Evolutionary conservation across 2,888 invertebrate genomes (phyloP).

Genomic region (Listrodromus nycthemerus): DNA sequence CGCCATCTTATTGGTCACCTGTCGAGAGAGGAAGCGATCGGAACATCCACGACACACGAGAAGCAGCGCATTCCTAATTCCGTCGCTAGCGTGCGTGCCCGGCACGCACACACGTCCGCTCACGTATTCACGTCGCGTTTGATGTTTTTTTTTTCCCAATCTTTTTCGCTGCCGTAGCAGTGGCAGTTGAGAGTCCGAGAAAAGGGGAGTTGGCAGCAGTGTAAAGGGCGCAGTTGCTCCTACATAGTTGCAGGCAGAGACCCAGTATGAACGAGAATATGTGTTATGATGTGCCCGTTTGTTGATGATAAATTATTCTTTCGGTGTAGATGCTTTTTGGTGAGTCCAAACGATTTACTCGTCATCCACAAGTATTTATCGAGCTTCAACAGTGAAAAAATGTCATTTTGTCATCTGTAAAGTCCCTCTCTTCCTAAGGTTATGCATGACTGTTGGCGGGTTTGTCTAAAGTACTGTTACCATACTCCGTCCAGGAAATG

Average conservation of each 20-base stretch:
- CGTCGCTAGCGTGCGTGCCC: neutral
- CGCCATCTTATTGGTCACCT: slow-evolving; percentile 58
- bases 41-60: slow-evolving; percentile 20
- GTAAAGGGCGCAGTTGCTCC: slow-evolving; percentile 65
- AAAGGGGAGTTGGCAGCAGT: slow-evolving; percentile 66
- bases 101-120: neutral
- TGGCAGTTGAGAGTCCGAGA: slow-evolving; percentile 29
- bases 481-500: slow-evolving; percentile 41
- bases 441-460: slow-evolving; percentile 64
- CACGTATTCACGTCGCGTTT: slow-evolving; percentile 55
- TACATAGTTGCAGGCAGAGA: slow-evolving; percentile 37
- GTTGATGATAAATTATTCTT: slow-evolving; percentile 80
- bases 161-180: slow-evolving; percentile 32
- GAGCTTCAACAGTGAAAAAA: neutral
- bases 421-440: slow-evolving; percentile 42
- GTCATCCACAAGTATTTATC: neutral
- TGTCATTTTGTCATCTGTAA: slow-evolving; percentile 6
- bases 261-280: slow-evolving; percentile 69
- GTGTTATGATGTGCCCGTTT: slow-evolving; percentile 77
- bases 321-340: slow-evolving; percentile 82
- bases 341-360: slow-evolving; percentile 73
- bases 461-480: slow-evolving; percentile 34
- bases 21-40: slow-evolving; percentile 44
- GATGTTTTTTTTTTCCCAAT: slow-evolving; percentile 36
- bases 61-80: slow-evolving; percentile 47